These are phyloP conservation scores for Rhinogobio ventralis DNA, from an alignment of 2,797 vertebrate genomes.

Conservation along the genomic window DNA sequence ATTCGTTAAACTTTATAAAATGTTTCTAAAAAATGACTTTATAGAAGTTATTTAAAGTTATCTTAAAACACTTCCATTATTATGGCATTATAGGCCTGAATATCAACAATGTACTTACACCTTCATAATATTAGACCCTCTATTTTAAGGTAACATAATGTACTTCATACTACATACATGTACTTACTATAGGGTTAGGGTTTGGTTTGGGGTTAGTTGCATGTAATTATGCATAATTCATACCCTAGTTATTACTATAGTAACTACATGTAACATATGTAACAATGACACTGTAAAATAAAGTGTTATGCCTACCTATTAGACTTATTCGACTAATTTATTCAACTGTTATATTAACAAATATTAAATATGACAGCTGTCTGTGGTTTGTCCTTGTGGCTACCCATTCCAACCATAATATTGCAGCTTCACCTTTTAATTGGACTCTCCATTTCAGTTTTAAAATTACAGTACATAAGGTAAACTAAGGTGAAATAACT, in stretches of 20 bases:
- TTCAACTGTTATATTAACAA: neutral
- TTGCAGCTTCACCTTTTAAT: neutral
- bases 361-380: neutral
- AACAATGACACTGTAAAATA: too few relatives aligned
- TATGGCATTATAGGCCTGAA: neutral
- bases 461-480: neutral
- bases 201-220: too few relatives aligned
- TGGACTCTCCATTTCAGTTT: neutral
- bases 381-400: too few relatives aligned
- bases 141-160: too few relatives aligned
- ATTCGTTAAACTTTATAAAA: neutral
- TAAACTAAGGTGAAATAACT: slow-evolving; percentile 19
- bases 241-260: too few relatives aligned
- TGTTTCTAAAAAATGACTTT: neutral
- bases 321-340: neutral
- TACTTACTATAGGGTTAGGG: too few relatives aligned
- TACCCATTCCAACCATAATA: neutral
- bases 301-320: too few relatives aligned
- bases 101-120: neutral
- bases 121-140: neutral
- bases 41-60: slow-evolving; percentile 16
- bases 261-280: too few relatives aligned
- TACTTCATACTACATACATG: too few relatives aligned
- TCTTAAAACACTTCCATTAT: neutral
- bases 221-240: too few relatives aligned